These are phyloP conservation scores for Spheniscus mendiculus DNA, from an alignment of 2,113 vertebrate genomes.

Conservation along the genomic window DNA sequence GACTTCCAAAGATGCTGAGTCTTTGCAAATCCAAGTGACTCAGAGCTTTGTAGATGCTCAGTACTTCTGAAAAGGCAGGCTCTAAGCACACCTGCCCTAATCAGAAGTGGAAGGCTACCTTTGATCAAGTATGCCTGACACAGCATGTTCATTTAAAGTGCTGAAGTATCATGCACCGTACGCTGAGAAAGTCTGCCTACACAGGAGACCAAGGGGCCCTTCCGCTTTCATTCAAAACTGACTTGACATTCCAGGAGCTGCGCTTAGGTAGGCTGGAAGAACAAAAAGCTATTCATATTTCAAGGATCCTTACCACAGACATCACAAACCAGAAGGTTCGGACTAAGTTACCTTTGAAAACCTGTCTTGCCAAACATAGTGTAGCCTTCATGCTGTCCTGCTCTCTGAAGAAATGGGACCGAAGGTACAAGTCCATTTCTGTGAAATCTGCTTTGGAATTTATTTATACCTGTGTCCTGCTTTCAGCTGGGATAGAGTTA, in stretches of 20 bases:
- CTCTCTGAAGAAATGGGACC: background rate
- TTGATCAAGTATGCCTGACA: constrained; percentile 42
- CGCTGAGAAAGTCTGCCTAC: background rate
- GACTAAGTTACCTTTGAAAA: background rate
- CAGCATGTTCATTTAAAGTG: background rate
- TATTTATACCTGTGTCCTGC: background rate
- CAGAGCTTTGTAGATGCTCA: constrained; percentile 29
- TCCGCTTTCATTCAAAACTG: background rate
- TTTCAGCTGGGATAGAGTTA: too few relatives aligned
- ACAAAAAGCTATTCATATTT: background rate
- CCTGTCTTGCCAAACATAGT: background rate
- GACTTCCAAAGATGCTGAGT: constrained; percentile 46
- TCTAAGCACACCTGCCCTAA: constrained; percentile 6
- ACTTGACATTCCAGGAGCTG: background rate
- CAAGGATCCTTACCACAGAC: background rate
- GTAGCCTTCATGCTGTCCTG: background rate
- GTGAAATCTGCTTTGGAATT: background rate
- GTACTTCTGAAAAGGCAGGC: constrained; percentile 1
- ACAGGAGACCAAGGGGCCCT: background rate
- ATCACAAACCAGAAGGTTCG: background rate
- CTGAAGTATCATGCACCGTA: background rate
- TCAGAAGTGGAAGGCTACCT: constrained; percentile 3
- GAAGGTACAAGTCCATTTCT: background rate
- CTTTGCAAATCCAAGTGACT: background rate
- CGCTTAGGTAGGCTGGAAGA: background rate